Base-by-base conservation (phyloP, 2,797 vertebrate genomes). In the Aplochiton taeniatus region DNA sequence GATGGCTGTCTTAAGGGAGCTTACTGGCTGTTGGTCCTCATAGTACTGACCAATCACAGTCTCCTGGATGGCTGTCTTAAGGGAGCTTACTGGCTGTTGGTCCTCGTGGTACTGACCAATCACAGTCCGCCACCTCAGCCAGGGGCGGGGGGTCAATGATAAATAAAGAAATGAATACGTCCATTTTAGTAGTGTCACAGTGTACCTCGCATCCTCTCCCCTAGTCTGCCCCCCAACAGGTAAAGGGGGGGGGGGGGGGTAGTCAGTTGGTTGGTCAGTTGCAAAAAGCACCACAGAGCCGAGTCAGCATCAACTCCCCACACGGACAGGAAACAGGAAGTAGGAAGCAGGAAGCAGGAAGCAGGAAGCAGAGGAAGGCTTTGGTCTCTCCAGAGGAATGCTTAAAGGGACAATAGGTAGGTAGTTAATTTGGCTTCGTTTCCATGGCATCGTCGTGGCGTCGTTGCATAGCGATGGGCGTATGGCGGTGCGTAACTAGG, bases 171-270 rank as follows among this genome's bases (percentile, higher is more conserved):
- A 68, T 66, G 62, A 78, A 84, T 82, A 82, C 53, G 41, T 55
- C 82, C 54, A 71, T 11, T 60, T 18, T 60, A 60, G 6, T 31
- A 31, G 31, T 31, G 3, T 31, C 2, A 31, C 31, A 3, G 31
- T 31, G 2, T 31, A 31, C 31, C 2, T 31, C 31, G 6, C 31
- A 3, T 50, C 13, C 19, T 88, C 86, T 82, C 82, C 85, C 83
- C 79, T 75, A 16, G 31, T 31, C 31, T n/a, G n/a, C n/a, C n/a
- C n/a, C n/a, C n/a, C n/a, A n/a, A n/a, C n/a, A n/a, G n/a, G n/a
- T n/a, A n/a, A n/a, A 45, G 58, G 43, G 82, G 82, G 75, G 31
- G 73, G 80, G 73, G 83, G 82, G 79, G n/a, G n/a, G n/a, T n/a
- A n/a, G n/a, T n/a, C n/a, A n/a, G n/a, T n/a, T n/a, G n/a, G n/a